Conservation (phyloP, 2,888 invertebrate genomes). For the Lepidocyrtoides sp. region DNA sequence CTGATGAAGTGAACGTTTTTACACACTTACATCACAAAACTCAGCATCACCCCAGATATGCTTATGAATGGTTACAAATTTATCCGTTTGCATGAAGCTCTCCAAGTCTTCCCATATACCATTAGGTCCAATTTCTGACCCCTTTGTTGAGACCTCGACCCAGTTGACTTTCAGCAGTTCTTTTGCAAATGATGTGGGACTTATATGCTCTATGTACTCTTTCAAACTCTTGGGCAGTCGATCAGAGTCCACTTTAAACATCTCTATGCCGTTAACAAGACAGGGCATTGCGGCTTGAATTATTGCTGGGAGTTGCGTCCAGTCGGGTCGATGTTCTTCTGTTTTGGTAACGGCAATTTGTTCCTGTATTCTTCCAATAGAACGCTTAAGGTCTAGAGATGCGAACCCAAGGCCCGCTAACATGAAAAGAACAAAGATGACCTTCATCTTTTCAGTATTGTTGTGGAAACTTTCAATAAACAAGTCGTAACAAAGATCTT, state of each 20-base stretch:
- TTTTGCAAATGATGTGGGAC: background rate
- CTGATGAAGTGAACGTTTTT: too few relatives aligned
- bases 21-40: constrained; percentile 54
- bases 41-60: constrained; percentile 50
- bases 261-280: background rate
- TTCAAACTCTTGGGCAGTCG: background rate
- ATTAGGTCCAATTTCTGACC: background rate
- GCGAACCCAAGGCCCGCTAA: background rate
- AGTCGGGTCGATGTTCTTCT: background rate
- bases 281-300: background rate
- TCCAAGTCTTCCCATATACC: constrained; percentile 7
- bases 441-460: background rate
- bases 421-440: background rate
- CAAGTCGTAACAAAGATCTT: too few relatives aligned
- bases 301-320: constrained; percentile 22
- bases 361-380: background rate
- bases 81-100: constrained; percentile 1
- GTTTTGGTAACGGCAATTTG: constrained; percentile 3
- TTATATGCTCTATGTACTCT: constrained; percentile 2
- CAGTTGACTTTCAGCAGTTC: background rate
- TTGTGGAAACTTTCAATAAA: background rate
- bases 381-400: background rate
- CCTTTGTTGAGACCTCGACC: background rate
- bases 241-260: background rate
- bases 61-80: constrained; percentile 43